These are phyloP conservation scores for Napeogenes sylphis DNA, from an alignment of 2,888 invertebrate species.

Conservation along the genomic window DNA sequence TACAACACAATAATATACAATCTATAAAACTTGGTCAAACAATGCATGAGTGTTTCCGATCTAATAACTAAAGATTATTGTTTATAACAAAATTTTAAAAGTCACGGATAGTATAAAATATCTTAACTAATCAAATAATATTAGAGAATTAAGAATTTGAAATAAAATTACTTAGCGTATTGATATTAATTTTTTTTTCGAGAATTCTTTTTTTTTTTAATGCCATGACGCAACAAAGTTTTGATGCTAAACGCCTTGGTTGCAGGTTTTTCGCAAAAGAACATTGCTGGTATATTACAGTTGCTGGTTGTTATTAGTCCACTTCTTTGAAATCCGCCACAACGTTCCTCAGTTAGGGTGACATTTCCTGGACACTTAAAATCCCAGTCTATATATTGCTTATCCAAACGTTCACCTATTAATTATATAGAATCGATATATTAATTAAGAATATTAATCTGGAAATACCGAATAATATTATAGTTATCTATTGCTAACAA, in stretches of 20 bases:
- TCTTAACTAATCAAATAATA: no score
- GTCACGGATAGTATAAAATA: no score
- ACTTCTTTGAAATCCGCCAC: conserved; percentile 45
- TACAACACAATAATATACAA: no score
- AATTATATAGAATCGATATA: no score
- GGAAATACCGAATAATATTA: no score
- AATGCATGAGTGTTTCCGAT: no score
- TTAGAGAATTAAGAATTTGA: no score
- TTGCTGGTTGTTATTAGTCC: conserved; percentile 40
- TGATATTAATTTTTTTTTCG: neutral
- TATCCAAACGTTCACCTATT: conserved; percentile 39
- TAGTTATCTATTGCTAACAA: no score
- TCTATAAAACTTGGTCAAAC: no score
- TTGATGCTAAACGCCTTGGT: conserved; percentile 28
- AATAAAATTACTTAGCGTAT: neutral
- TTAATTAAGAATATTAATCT: no score
- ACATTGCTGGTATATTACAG: conserved; percentile 43
- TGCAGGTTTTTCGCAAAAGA: conserved; percentile 50
- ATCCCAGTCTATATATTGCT: conserved; percentile 43
- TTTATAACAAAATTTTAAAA: no score
- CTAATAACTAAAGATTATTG: no score
- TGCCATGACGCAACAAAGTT: conserved; percentile 2
- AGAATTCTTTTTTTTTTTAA: neutral
- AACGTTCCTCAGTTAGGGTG: conserved; percentile 33
- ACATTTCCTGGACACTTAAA: conserved; percentile 35